These are phyloP conservation scores for Ptychoptera contaminata DNA, from an alignment of 2,888 invertebrate genomes.

Conservation along the genomic window DNA sequence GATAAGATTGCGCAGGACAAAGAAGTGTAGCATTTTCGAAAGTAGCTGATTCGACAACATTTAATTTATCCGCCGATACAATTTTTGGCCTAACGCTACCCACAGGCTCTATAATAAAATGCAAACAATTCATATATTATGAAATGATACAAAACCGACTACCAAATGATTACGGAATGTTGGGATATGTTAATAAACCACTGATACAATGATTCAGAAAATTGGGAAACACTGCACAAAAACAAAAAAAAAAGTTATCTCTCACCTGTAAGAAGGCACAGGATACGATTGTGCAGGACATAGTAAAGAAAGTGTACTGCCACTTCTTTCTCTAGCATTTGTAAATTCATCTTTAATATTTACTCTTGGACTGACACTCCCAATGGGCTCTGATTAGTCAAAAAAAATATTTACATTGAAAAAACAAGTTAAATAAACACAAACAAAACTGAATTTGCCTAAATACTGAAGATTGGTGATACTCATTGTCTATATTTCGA, in stretches of 20 bases:
- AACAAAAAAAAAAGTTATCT: neutral
- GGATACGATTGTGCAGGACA: slow-evolving; percentile 45
- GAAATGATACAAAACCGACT: no score
- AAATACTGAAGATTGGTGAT: no score
- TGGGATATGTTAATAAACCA: no score
- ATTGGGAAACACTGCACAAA: no score
- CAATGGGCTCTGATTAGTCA: slow-evolving; percentile 32
- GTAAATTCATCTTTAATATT: slow-evolving; percentile 33
- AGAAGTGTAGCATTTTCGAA: slow-evolving; percentile 43
- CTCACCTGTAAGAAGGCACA: neutral
- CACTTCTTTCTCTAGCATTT: slow-evolving; percentile 18
- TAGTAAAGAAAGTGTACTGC: slow-evolving; percentile 40
- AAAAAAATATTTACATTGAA: no score
- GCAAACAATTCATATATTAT: slow-evolving; percentile 11
- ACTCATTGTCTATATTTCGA: no score
- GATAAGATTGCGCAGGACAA: slow-evolving; percentile 63
- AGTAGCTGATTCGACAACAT: slow-evolving; percentile 36
- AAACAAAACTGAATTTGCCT: no score
- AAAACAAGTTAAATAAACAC: no score
- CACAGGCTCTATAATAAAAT: slow-evolving; percentile 30
- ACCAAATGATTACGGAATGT: no score
- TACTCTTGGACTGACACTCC: slow-evolving; percentile 44
- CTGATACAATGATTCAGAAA: no score
- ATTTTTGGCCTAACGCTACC: slow-evolving; percentile 46
- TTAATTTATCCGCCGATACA: slow-evolving; percentile 48